Evolutionary conservation across 2,113 vertebrate genomes (phyloP).

Genomic region (Syngnathoides biaculeatus): DNA sequence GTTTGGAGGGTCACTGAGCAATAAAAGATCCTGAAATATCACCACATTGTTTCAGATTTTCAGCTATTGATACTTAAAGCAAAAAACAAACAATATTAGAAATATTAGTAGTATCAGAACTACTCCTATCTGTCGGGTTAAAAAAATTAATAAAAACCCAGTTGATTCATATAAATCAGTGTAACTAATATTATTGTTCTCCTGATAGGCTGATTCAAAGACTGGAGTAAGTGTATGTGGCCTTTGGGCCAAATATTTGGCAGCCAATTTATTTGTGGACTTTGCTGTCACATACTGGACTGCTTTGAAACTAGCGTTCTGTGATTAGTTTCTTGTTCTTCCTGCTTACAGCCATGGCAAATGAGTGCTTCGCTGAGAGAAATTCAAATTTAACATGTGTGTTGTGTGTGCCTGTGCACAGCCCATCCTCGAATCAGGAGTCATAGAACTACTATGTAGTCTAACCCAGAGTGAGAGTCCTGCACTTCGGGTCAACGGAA

Average conservation of each 20-base stretch:
- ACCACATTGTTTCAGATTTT: no score
- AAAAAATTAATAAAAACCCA: no score
- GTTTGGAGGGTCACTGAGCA: no score
- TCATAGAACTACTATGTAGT: constrained; percentile 95
- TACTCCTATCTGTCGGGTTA: not conserved
- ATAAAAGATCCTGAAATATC: no score
- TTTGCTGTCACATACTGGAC: not conserved
- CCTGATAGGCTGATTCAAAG: not conserved
- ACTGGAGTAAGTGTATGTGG: no score
- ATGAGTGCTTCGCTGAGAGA: not conserved
- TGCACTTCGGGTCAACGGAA: constrained; percentile 94
- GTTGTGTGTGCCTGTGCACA: constrained; percentile 45
- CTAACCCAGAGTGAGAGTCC: constrained; percentile 96
- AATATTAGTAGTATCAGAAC: no score
- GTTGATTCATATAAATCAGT: not conserved
- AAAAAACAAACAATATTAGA: no score
- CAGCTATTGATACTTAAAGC: no score
- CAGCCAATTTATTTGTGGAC: not conserved
- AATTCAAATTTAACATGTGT: not conserved
- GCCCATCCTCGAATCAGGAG: constrained; percentile 98
- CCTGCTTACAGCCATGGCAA: no score
- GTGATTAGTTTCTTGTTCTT: no score
- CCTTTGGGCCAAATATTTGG: not conserved
- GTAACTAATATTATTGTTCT: not conserved
- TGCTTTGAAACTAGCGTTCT: not conserved